These are phyloP conservation scores for Percopsis transmontana DNA, from an alignment of 2,113 vertebrate genomes.

Conservation along the genomic window DNA sequence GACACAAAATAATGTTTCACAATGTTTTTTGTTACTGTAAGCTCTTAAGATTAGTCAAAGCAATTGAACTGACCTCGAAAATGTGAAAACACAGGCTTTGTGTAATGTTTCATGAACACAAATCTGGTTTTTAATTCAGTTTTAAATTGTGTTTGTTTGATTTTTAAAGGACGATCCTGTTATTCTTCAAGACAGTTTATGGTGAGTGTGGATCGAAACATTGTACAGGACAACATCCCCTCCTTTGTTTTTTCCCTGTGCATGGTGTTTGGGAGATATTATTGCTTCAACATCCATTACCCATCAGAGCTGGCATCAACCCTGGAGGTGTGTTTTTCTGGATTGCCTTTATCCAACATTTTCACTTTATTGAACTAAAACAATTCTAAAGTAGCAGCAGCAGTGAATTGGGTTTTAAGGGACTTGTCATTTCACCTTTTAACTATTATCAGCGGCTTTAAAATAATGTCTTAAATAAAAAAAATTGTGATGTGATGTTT, in stretches of 20 bases:
- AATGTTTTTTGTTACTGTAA: slow-evolving; percentile 14
- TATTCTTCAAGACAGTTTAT: slow-evolving; percentile 24
- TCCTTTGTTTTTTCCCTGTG: slow-evolving; percentile 19
- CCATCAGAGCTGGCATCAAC: slow-evolving; percentile 25
- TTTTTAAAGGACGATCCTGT: slow-evolving; percentile 12
- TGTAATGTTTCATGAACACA: background rate
- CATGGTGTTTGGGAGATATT: slow-evolving; percentile 37
- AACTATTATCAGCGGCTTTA: too few species aligned
- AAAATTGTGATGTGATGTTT: too few species aligned
- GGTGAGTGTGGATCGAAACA: slow-evolving; percentile 12
- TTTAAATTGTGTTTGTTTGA: slow-evolving; percentile 5
- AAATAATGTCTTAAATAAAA: too few species aligned
- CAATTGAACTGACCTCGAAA: background rate
- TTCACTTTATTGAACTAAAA: background rate
- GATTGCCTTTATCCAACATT: slow-evolving; percentile 20
- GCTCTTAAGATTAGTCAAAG: background rate
- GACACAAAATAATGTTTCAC: slow-evolving; percentile 3
- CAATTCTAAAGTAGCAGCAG: background rate
- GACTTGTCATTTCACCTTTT: too few species aligned
- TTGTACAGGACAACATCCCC: slow-evolving; percentile 24
- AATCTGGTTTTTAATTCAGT: too few species aligned
- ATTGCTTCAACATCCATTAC: slow-evolving; percentile 41
- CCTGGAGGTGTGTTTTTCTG: slow-evolving; percentile 22
- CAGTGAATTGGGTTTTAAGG: background rate
- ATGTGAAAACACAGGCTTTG: background rate